These are phyloP conservation scores for Cheilosia grossa DNA, from an alignment of 2,888 invertebrate genomes.

Conservation along the genomic window DNA sequence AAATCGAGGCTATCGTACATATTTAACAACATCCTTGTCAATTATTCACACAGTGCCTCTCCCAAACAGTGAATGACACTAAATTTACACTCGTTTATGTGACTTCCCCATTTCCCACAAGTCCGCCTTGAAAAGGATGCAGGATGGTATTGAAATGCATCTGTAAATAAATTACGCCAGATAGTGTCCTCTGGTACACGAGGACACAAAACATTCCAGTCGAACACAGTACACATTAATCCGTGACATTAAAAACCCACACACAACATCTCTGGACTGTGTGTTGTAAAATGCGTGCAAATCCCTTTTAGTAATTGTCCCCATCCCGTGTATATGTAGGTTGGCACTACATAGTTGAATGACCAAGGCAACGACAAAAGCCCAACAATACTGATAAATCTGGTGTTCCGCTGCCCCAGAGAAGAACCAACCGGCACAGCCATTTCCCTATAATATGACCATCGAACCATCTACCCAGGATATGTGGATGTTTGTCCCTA, in stretches of 20 bases:
- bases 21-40: slow-evolving; percentile 31
- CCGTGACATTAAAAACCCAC: slow-evolving; percentile 54
- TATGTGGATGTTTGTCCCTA: slow-evolving; percentile 18
- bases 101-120: neutral
- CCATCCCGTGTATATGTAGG: slow-evolving; percentile 2
- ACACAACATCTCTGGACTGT: slow-evolving; percentile 31
- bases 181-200: neutral
- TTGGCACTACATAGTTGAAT: slow-evolving; percentile 20
- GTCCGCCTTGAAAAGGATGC: slow-evolving; percentile 20
- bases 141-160: slow-evolving; percentile 32
- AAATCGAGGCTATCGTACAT: slow-evolving; percentile 28
- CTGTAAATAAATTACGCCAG: slow-evolving; percentile 10
- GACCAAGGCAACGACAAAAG: slow-evolving; percentile 23
- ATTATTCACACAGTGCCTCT: slow-evolving; percentile 19
- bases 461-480: slow-evolving; percentile 18
- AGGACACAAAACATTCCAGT: neutral
- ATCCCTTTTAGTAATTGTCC: slow-evolving; percentile 59
- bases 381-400: slow-evolving; percentile 59
- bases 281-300: slow-evolving; percentile 62
- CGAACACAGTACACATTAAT: slow-evolving; percentile 40
- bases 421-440: slow-evolving; percentile 1
- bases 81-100: slow-evolving; percentile 32
- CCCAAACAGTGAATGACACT: neutral
- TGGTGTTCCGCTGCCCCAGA: slow-evolving; percentile 31
- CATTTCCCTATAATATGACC: slow-evolving; percentile 21